Conservation (phyloP, 2,888 invertebrate genomes). For the Dolichopus griseipennis region DNA sequence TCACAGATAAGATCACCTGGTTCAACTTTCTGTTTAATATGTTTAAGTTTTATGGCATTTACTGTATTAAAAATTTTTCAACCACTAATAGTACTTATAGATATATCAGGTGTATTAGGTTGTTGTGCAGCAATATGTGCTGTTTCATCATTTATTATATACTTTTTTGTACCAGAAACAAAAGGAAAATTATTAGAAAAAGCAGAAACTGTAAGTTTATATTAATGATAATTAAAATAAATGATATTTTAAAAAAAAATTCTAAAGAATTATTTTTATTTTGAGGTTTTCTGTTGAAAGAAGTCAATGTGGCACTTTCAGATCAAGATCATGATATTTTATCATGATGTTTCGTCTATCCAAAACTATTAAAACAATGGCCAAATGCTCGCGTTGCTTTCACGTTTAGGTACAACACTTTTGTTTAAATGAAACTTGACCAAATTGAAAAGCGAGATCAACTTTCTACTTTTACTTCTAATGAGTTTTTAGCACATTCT, state of each 20-base stretch:
- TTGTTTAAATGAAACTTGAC: too few relatives aligned
- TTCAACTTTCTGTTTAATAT: neutral
- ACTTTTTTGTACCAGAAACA: neutral
- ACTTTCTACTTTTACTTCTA: too few relatives aligned
- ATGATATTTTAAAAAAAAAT: neutral
- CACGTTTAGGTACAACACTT: too few relatives aligned
- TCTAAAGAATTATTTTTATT: neutral
- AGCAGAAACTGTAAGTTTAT: neutral
- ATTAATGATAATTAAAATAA: too few relatives aligned
- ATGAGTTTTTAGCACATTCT: too few relatives aligned
- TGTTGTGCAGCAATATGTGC: conserved; percentile 1
- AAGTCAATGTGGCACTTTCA: too few relatives aligned
- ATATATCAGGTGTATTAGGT: neutral
- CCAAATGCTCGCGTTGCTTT: too few relatives aligned
- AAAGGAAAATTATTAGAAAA: neutral
- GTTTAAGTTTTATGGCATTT: neutral
- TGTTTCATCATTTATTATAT: neutral
- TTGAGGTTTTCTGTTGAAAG: too few relatives aligned
- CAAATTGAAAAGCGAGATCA: too few relatives aligned
- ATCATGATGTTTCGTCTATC: too few relatives aligned
- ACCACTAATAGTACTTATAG: neutral
- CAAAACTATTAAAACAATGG: too few relatives aligned
- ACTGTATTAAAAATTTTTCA: neutral
- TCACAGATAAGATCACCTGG: neutral
- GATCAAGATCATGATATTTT: too few relatives aligned